Evolutionary conservation across 2,113 vertebrate genomes (phyloP), one percentile per base, ranked within the genome.

Genomic region (Rhea pennata): DNA sequence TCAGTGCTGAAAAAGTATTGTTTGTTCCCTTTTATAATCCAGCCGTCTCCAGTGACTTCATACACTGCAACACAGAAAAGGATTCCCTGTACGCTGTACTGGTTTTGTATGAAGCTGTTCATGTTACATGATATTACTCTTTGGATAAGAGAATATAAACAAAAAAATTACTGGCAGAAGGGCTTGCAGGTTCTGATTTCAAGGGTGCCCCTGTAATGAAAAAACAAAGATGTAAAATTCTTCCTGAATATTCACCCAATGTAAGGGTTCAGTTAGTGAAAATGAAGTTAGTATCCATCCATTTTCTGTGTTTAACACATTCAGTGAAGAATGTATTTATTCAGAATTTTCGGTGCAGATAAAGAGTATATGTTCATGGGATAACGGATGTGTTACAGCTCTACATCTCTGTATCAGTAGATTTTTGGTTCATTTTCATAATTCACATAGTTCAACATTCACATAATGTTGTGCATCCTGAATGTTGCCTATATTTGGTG

Each of bases 1-100:
- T 99, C 97, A 27, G 48, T 92, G 96, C 98, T 99, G 76, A 99
- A 93, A 86, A 98, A 99, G 94, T 99, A 99, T 29, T 99, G 99
- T 76, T 98, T 98, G 36, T 98, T 98, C 62, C 98, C 99, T 95
- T 98, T 98, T 89, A 98, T 93, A 31, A 99, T 53, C 99, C 99
- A 99, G n/a, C 99, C 99, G 87, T 99, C 99, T 36, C 96, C 97
- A 7, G 98, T 99, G 64, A 97, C 90, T 95, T 98, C 98, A 93
- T 96, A 98, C 27, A 80, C 99, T 99, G 96, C 67, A 95, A 96
- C 56, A 51, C 39, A 81, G 58, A 96, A 69, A 74, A 74, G 5
- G 90, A 84, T 96, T 73, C 8, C 36, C 23, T 31, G 62, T 17
- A 15, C 61, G 48, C 44, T 76, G 50, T 42, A 20, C 17, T 20